Base-by-base conservation (phyloP, 1,140 invertebrate species). In the Drosophila kanapiae region DNA sequence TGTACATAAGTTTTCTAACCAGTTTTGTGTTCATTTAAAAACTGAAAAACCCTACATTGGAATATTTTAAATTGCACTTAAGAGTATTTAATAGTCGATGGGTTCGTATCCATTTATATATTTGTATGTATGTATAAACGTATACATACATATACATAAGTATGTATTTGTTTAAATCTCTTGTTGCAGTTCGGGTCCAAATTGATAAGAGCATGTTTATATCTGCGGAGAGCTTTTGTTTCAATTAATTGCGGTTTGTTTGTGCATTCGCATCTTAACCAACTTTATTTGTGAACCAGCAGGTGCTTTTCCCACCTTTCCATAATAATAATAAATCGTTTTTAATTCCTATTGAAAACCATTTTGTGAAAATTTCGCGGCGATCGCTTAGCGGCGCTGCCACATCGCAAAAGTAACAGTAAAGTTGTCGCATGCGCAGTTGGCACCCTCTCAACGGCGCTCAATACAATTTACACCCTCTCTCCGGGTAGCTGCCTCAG, bases 401-500 rank as follows among this genome's bases (percentile, higher is more conserved):
- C 59, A 72, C 43, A 74, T 51, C 51, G 38, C 38, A 23, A 8
- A 38, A 51, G 43, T 58, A 84, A 81, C 63, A 72, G 85, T 72
- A 90, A 90, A 76, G 49, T 82, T 90, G 81, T 85, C 85, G 81
- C 81, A 84, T 90, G 85, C 85, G 85, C 85, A 90, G 67, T 80
- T 48, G 7, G 6, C 45, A 56, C 53, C 45, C 45, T 18, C 51
- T 63, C 49, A 14, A 33, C 6, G 38, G 53, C 56, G 58, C 53
- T 53, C 60, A 72, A 23, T 31, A 72, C 48, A 61, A 45, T 58
- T 59, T 43, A 78, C 61, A 85, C 82, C 82, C 82, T 85, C 75
- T 85, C 84, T 78, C 65, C 49, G 71, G 67, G 31, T 64, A 80
- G 74, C 76, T 59, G 71, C 45, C 74, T 71, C 53, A 37, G 33